Base-by-base conservation (phyloP, 2,888 invertebrate genomes). In the Amblyteles armatorius region DNA sequence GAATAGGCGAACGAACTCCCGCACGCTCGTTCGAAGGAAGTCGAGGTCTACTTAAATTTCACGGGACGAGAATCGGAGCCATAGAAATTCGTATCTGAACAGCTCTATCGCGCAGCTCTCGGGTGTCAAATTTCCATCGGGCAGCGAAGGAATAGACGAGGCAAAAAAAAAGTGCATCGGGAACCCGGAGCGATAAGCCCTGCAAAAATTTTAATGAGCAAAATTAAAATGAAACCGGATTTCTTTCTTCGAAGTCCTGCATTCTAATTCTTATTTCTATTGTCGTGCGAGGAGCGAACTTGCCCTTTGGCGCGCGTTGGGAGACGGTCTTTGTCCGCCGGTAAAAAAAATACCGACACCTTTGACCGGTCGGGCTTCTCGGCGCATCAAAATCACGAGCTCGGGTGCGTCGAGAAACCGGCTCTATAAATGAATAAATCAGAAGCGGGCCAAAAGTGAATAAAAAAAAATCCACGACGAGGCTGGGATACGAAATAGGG, bases 1-100 rank as follows among this genome's bases (percentile, higher is more conserved):
- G 36, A 7, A 48, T 55, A n/a, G 68, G 57, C 68, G 57, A 26
- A 69, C 40, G 29, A 79, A 79, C 79, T 79, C 79, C 48, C 72
- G 71, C 40, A 40, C 60, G 72, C 26, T 44, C 13, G 26, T 33
- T 63, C 55, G 67, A 44, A 73, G 55, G 55, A 80, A 73, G 67
- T 80, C 67, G 67, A 65, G 60, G 40, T 65, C 72, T 73, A 67
- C 65, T 79, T 79, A 44, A 73, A 72, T 73, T 79, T 65, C 26
- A 52, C 19, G 63, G 52, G 22, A 72, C 63, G 22, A 71, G 48
- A 71, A 9, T n/a, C 48, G 48, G 36, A 36, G 22, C 60, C 44
- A n/a, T 22, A n/a, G 29, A 26, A 44, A 16, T 65, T 76, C 16
- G 19, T 63, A 50, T 63, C 29, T 26, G n/a, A 4, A 13, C 19